A percentile compares a stretch with the other conserved stretches of the same genome.
Evolutionary conservation across 2,113 vertebrate genomes (phyloP).

Genomic region (Lasiurus borealis): DNA sequence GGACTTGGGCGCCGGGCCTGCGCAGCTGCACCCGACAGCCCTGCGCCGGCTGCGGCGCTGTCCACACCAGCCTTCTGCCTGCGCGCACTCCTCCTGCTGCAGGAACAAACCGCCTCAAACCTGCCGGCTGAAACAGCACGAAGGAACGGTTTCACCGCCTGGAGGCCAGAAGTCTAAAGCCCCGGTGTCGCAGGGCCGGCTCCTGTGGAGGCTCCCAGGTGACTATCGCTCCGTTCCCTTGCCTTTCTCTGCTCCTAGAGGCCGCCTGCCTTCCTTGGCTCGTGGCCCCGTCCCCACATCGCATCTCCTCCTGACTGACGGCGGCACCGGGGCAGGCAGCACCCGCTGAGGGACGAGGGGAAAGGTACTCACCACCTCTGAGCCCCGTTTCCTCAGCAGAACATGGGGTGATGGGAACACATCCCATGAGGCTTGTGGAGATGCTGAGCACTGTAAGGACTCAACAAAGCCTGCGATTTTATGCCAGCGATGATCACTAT

Average conservation of each 20-base stretch:
- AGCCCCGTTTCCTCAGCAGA: neutral
- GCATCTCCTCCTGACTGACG: fast-evolving
- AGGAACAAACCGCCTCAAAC: neutral
- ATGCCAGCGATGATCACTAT: neutral
- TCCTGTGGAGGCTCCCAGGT: neutral
- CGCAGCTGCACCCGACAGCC: fast-evolving
- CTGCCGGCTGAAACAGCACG: neutral
- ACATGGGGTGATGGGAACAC: neutral
- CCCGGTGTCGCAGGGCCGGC: neutral
- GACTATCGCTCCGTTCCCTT: fast-evolving
- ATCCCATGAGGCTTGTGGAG: fast-evolving
- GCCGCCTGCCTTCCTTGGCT: fast-evolving
- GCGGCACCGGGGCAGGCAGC: neutral
- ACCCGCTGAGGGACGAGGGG: fast-evolving
- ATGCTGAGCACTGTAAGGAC: neutral
- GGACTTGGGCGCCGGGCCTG: fast-evolving
- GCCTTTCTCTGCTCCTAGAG: neutral
- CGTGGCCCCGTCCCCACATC: neutral
- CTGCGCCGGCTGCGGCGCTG: neutral
- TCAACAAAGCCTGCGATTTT: neutral
- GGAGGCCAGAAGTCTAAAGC: neutral
- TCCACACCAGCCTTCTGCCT: neutral
- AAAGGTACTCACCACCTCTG: neutral
- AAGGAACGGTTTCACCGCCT: neutral
- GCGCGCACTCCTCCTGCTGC: neutral